Base-by-base conservation (phyloP, 2,113 vertebrate species). In the Hippocampus abdominalis region DNA sequence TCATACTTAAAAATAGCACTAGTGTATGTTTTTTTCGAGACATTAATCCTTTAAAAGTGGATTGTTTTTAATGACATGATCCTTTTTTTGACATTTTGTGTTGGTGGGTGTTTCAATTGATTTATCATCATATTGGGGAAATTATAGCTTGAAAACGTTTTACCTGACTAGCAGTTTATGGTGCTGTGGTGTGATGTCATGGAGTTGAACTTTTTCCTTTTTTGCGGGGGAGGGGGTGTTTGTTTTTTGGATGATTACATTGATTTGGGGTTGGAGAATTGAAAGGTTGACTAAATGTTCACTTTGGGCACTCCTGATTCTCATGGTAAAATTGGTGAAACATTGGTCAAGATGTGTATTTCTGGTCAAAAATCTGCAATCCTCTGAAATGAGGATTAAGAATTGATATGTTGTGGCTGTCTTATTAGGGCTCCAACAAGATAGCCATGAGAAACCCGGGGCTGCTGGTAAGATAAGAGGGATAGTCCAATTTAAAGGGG, bases 381-480 rank as follows among this genome's bases (percentile, higher is more conserved):
- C 44, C 64, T 73, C 13, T 16, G 27, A 32, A 56, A 42, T 4
- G 3, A 54, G 36, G 20, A 46, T 32, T 79, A 66, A 79, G 82
- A 59, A 79, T 83, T 85, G 75, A 88, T 81, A 60, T 88, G 72
- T 84, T 79, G 76, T 71, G 80, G 84, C 81, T 91, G 81, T 91
- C 46, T 88, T 80, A 88, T 84, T 87, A 92, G 90, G 89, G 90
- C 57, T 59, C 57, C 86, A 74, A 59, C 90, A 84, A 74, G 88
- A 88, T 63, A 86, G 69, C 76, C 79, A 70, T 8, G 82, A 87
- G 69, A 91, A 85, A 86, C 81, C 88, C 21, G 80, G 86, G 81
- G 89, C 85, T 78, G 89, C 91, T 83, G 91, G 92, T 92, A 93
- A 93, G 90, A 86, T 73, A 25, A 74, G 59, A 75, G 64, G 72